A percentile compares a stretch with the other conserved stretches of the same genome.
Evolutionary conservation across 2,113 vertebrate species (phyloP).

Genomic region (Rhizomys pruinosus): DNA sequence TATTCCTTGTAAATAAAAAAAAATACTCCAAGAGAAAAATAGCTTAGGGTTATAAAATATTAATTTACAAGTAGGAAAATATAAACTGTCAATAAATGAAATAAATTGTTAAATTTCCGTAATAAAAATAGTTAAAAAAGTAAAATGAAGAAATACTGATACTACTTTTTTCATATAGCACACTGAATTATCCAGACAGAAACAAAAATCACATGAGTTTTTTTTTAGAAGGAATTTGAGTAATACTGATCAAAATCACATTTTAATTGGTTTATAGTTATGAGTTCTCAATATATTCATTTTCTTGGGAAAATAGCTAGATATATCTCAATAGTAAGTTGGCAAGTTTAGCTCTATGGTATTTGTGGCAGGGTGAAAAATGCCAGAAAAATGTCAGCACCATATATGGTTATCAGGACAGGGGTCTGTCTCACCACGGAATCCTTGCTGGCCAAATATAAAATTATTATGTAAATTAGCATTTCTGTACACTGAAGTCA

Average conservation of each 20-base stretch:
- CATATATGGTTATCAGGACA: not conserved
- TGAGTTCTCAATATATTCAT: not conserved
- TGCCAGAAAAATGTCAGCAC: not conserved
- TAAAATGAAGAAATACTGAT: not conserved
- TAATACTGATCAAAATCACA: not conserved
- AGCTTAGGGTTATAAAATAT: not conserved
- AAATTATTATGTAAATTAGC: not conserved
- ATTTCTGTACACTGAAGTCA: not conserved
- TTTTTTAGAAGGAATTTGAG: not conserved
- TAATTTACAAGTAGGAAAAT: not conserved
- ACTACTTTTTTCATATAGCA: not conserved
- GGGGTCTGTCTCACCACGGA: not conserved
- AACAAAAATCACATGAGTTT: not conserved
- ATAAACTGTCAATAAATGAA: not conserved
- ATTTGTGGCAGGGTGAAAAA: not conserved
- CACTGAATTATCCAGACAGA: not conserved
- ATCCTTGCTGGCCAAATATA: not conserved
- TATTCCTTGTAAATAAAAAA: conserved; percentile 32
- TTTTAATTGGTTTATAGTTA: not conserved
- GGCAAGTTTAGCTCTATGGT: not conserved
- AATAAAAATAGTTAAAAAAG: not conserved
- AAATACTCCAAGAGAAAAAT: not conserved
- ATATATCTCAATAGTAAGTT: not conserved
- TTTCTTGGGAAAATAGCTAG: conserved; percentile 6
- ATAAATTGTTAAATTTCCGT: not conserved